Percentiles rank a stretch among this genome's conserved stretches.
phyloP scores from a whole-genome alignment of 2,888 invertebrate genomes.

The Caenorhabditis plicata region DNA sequence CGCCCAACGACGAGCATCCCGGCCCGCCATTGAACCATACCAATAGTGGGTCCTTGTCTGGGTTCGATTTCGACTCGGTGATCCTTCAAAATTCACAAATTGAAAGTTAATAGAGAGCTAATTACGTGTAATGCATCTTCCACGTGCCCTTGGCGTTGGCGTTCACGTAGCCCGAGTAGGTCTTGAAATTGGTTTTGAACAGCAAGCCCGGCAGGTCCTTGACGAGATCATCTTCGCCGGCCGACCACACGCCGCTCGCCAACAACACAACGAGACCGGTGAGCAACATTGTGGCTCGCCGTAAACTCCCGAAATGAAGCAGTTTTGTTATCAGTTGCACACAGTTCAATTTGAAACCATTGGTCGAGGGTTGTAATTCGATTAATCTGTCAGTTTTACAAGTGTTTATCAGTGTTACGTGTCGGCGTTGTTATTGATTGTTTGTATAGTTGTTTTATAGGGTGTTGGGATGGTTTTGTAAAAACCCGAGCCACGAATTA shows the following conservation, averaged over 20 bases:
- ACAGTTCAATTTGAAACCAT: too few species aligned
- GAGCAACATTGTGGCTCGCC: too few species aligned
- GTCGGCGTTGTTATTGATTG: too few species aligned
- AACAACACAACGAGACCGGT: conserved; percentile 4
- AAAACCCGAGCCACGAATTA: too few species aligned
- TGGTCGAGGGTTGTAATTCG: too few species aligned
- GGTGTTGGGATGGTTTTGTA: too few species aligned
- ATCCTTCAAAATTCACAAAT: conserved; percentile 67
- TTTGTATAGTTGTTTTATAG: too few species aligned
- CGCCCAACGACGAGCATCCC: conserved; percentile 53
- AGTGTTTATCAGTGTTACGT: too few species aligned
- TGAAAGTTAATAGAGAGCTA: neutral
- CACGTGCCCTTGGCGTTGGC: conserved; percentile 65
- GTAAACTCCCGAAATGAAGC: too few species aligned
- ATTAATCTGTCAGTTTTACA: too few species aligned
- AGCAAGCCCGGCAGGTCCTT: conserved; percentile 66
- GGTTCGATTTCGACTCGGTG: conserved; percentile 66
- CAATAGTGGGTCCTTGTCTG: conserved; percentile 67
- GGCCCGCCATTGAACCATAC: conserved; percentile 69
- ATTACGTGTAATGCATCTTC: conserved; percentile 68
- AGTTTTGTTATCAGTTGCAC: too few species aligned
- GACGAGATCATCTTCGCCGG: conserved; percentile 51
- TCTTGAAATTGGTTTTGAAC: conserved; percentile 66
- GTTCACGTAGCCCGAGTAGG: conserved; percentile 68
- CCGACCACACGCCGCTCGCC: conserved; percentile 3